Percentiles rank a stretch among this genome's conserved stretches.
These are phyloP conservation scores for Apogon talboti DNA, from an alignment of 2,797 vertebrate species.

Conservation along the genomic window DNA sequence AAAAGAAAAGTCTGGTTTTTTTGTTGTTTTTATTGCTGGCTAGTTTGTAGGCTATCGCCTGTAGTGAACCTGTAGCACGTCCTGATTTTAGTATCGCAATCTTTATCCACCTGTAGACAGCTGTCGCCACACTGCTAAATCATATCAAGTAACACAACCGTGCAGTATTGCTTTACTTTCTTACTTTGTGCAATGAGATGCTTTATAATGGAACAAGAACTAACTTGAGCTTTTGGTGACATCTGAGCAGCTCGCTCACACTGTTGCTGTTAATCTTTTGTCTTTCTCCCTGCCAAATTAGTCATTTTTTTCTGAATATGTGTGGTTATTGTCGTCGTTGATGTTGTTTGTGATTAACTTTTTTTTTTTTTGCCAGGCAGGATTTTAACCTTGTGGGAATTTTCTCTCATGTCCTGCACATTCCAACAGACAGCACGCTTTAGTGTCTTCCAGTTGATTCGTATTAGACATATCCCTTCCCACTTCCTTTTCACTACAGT, in stretches of 20 bases:
- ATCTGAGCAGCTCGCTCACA: conserved; percentile 35
- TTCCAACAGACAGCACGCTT: conserved; percentile 78
- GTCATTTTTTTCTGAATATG: conserved; percentile 28
- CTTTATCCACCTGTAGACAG: conserved; percentile 56
- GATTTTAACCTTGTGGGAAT: conserved; percentile 52
- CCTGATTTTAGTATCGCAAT: conserved; percentile 62
- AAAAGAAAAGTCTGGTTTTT: conserved; percentile 66
- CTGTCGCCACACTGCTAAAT: conserved; percentile 66
- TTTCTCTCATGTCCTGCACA: conserved; percentile 77
- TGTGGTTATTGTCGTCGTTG: conserved; percentile 49
- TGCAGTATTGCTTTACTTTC: conserved; percentile 81
- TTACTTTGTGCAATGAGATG: conserved; percentile 73
- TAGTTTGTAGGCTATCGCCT: conserved; percentile 62
- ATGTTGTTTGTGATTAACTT: conserved; percentile 62
- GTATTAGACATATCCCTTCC: conserved; percentile 29
- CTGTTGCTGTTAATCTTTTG: conserved; percentile 34
- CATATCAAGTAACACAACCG: conserved; percentile 71
- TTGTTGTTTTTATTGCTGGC: conserved; percentile 60
- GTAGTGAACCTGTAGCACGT: conserved; percentile 58
- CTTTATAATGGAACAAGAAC: conserved; percentile 72
- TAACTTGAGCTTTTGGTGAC: conserved; percentile 54
- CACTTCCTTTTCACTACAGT: conserved; percentile 43
- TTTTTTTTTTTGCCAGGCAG: conserved; percentile 60
- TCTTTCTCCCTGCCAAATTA: conserved; percentile 67
- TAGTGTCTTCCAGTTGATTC: conserved; percentile 61